Percentiles rank a stretch among this genome's conserved stretches.
phyloP scores from a whole-genome alignment of 2,888 invertebrate genomes.

The Phalera bucephala region DNA sequence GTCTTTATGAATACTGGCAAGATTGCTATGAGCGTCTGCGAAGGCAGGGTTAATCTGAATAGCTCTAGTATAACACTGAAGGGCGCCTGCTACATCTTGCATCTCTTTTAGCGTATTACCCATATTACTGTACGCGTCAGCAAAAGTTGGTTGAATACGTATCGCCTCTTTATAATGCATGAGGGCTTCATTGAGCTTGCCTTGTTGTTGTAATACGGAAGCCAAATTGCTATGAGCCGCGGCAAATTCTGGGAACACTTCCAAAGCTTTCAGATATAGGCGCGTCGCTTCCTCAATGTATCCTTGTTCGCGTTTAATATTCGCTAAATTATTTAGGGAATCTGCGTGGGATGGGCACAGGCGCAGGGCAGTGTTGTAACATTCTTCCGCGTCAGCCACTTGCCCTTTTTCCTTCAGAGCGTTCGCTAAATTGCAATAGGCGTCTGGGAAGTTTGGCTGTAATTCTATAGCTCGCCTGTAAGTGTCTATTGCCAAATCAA shows the following conservation, averaged over 20 bases:
- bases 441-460: conserved; percentile 99
- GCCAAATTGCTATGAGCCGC: conserved; percentile 99
- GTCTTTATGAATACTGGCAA: conserved; percentile 99
- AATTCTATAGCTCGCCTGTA: conserved; percentile 98
- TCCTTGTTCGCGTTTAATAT: conserved; percentile 99
- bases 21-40: conserved; percentile 99
- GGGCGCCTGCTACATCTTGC: conserved; percentile 98
- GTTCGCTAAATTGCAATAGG: conserved; percentile 99
- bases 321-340: conserved; percentile 98
- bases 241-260: conserved; percentile 99
- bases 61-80: conserved; percentile 98
- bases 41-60: conserved; percentile 99
- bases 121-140: conserved; percentile 99
- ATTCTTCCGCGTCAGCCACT: conserved; percentile 98
- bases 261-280: conserved; percentile 95
- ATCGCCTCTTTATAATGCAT: conserved; percentile 99
- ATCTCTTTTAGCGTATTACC: conserved; percentile 99
- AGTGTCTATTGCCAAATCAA: conserved; percentile 99
- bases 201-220: conserved; percentile 99
- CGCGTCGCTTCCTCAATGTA: conserved; percentile 98
- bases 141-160: conserved; percentile 99
- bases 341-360: conserved; percentile 99
- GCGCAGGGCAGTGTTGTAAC: conserved; percentile 97
- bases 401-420: conserved; percentile 99
- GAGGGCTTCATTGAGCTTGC: conserved; percentile 97